These are phyloP conservation scores for Clunio marinus DNA, from an alignment of 2,888 invertebrate genomes.

Conservation along the genomic window DNA sequence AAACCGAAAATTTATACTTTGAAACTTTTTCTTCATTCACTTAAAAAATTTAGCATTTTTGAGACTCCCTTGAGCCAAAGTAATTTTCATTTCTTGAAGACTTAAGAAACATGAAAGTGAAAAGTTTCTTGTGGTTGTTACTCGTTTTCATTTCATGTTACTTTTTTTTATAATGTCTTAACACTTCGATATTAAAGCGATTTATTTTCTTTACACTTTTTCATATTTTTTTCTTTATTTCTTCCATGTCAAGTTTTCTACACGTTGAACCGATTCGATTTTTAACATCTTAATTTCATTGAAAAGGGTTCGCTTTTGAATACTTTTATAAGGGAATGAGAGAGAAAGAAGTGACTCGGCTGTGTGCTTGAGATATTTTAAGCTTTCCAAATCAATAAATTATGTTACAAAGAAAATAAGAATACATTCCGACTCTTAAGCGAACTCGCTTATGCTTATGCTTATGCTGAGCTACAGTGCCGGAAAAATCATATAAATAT, in stretches of 20 bases:
- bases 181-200: no score
- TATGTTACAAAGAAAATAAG: conserved; percentile 5
- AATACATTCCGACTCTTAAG: neutral
- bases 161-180: no score
- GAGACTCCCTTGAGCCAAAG: neutral
- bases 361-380: neutral
- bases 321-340: neutral
- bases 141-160: no score
- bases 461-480: neutral
- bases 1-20: neutral
- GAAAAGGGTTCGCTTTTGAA: neutral
- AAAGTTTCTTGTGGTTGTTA: neutral
- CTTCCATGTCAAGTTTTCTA: neutral
- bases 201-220: no score
- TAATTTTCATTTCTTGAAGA: neutral
- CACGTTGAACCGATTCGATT: neutral
- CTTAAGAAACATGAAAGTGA: neutral
- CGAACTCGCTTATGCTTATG: neutral
- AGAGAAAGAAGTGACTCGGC: no score
- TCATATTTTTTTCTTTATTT: neutral
- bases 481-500: neutral
- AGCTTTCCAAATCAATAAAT: neutral
- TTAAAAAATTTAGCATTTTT: neutral
- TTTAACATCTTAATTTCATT: neutral
- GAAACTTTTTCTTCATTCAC: neutral